A percentile compares a stretch with the other conserved stretches of the same genome.
Conservation (phyloP, 2,888 invertebrate genomes). For the Drosophila demipolita region DNA sequence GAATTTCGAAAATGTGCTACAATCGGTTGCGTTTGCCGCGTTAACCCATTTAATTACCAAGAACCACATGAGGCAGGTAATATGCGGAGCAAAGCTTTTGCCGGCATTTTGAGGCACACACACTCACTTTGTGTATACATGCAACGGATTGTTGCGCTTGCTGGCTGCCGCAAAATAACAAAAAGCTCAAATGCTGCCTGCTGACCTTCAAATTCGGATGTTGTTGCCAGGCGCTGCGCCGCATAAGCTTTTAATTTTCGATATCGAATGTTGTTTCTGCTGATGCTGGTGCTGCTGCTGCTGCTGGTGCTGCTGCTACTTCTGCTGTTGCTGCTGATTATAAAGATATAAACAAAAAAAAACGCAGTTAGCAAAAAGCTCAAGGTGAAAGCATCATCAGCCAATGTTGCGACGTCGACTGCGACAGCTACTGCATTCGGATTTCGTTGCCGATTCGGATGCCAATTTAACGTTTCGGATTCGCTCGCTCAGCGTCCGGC, state of each 20-base stretch:
- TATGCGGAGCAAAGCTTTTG: conserved; percentile 37
- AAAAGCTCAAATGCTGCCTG: conserved; percentile 25
- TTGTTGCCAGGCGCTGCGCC: conserved; percentile 29
- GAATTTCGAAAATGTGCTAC: conserved; percentile 70
- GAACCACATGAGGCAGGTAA: neutral
- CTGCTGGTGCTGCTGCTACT: neutral
- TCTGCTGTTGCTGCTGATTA: conserved; percentile 12
- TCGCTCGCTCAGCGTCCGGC: conserved; percentile 55
- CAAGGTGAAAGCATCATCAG: conserved; percentile 74
- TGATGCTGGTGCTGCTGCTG: neutral
- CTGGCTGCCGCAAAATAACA: conserved; percentile 6
- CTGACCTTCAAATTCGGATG: conserved; percentile 14
- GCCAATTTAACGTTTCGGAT: conserved; percentile 55
- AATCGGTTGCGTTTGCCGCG: conserved; percentile 49
- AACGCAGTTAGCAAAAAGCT: conserved; percentile 57
- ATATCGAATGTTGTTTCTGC: conserved; percentile 39
- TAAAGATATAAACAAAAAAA: conserved; percentile 25
- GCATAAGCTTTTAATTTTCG: conserved; percentile 60
- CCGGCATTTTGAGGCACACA: conserved; percentile 58
- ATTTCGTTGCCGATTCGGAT: conserved; percentile 51
- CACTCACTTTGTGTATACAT: conserved; percentile 15
- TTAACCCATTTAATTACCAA: conserved; percentile 62
- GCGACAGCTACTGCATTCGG: conserved; percentile 52
- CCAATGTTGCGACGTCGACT: conserved; percentile 18
- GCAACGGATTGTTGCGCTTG: conserved; percentile 57